Percentiles rank a stretch among this genome's conserved stretches.
phyloP scores from a whole-genome alignment of 2,888 invertebrate species.

The Diarsia mendica region DNA sequence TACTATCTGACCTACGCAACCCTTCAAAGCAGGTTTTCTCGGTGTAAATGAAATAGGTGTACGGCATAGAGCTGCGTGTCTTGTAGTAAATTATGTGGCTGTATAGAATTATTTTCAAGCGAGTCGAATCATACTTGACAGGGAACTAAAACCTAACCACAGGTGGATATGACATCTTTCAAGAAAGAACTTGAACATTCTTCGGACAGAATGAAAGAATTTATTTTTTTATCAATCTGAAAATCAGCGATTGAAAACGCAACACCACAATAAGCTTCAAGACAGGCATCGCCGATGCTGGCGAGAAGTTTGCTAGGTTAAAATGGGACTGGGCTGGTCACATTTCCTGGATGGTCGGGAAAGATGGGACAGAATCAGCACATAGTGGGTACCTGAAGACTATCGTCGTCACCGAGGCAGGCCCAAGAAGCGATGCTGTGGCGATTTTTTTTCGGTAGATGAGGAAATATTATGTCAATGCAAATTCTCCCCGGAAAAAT shows the following conservation, averaged over 20 bases:
- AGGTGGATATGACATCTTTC: neutral
- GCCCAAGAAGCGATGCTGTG: too few species aligned
- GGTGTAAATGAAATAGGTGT: conserved; percentile 22
- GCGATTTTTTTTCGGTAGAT: neutral
- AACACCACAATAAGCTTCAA: too few species aligned
- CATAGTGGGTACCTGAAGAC: too few species aligned
- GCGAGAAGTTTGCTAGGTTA: too few species aligned
- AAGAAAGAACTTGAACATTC: neutral
- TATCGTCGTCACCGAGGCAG: too few species aligned
- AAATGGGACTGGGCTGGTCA: too few species aligned
- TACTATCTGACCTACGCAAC: conserved; percentile 28
- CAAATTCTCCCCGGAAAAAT: neutral
- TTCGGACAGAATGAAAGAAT: neutral
- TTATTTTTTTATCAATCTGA: neutral
- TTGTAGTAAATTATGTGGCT: neutral
- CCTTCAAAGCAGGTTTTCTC: conserved; percentile 41
- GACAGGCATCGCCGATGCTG: too few species aligned
- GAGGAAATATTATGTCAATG: neutral
- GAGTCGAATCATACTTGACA: neutral
- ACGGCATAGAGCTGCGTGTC: neutral
- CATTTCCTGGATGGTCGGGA: too few species aligned
- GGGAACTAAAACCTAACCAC: neutral
- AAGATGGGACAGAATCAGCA: too few species aligned
- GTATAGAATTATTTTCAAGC: neutral
- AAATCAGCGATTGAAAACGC: too few species aligned